Evolutionary conservation across 1,140 invertebrate species (phyloP), one percentile per base, ranked within the genome.

Genomic region (Drosophila repleta): DNA sequence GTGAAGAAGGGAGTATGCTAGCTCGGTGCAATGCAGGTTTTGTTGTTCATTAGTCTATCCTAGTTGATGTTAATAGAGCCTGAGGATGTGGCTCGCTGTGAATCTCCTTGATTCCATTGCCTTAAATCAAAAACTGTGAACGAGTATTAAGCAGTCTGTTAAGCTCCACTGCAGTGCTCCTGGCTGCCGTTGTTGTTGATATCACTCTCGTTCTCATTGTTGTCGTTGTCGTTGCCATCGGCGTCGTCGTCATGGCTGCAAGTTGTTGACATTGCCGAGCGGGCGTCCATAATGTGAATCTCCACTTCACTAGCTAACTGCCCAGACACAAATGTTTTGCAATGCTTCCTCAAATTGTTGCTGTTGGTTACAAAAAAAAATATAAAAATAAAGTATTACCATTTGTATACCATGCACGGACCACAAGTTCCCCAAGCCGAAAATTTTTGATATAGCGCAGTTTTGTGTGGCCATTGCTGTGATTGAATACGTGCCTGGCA

Each of bases 401-500:
- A 87, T 87, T 87, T 87, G 83, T 88, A 87, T 64, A 87, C 78
- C 61, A 68, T 58, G 82, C 82, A 87, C 82, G 82, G 82, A 75
- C 60, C 51, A 65, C 70, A 68, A 76, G 67, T 17, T 17, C 39
- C 39, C 68, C 20, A 35, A 35, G 32, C 66, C 67, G 26, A 18
- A 85, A 79, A 84, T 87, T 87, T 87, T 87, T 87, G 82, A 87
- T 88, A 87, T 87, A 87, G 82, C 82, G 78, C 82, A 73, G 78
- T 87, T 88, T 73, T 87, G 83, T 85, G 82, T 88, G 81, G 83
- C 82, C 83, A 79, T 82, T 88, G 73, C 82, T 87, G 82, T 87
- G 82, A 87, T 87, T 87, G 82, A 87, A 87, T 87, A 87, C 82
- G 82, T 87, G 82, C 68, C 65, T 29, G 26, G 82, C 78, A 87